Percentiles rank a stretch among this genome's conserved stretches.
Evolutionary conservation across 2,797 vertebrate genomes (phyloP).

Genomic region (Austrolebias charrua): DNA sequence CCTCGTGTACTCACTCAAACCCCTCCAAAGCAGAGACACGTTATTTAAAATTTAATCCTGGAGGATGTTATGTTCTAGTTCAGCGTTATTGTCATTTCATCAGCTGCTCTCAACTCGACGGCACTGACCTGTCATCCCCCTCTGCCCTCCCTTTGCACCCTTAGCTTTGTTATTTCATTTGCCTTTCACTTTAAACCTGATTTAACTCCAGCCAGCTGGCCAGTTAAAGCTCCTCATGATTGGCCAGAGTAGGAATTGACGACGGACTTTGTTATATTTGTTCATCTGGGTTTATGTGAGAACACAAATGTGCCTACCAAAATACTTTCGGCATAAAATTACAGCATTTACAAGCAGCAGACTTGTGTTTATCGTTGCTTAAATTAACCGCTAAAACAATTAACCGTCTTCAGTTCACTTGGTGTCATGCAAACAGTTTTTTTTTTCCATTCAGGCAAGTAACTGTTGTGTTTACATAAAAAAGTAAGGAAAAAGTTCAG

Average conservation of each 20-base stretch:
- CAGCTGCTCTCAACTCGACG: slow-evolving; percentile 9
- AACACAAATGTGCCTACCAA: not conserved
- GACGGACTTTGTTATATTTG: slow-evolving; percentile 34
- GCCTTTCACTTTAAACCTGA: slow-evolving; percentile 55
- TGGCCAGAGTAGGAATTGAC: slow-evolving; percentile 13
- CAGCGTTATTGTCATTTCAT: slow-evolving; percentile 19
- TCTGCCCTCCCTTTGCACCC: slow-evolving; percentile 39
- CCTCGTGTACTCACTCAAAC: slow-evolving; percentile 6
- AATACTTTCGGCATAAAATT: slow-evolving; percentile 2
- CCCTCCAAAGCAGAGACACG: slow-evolving; percentile 3
- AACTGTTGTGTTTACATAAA: slow-evolving; percentile 3
- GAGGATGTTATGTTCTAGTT: slow-evolving; percentile 24
- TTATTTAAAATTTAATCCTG: slow-evolving; percentile 11
- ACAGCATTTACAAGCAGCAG: slow-evolving; percentile 17
- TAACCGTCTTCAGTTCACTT: slow-evolving; percentile 3
- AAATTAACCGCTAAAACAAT: not conserved
- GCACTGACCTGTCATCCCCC: slow-evolving; percentile 28
- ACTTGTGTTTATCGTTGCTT: not conserved
- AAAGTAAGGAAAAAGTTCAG: not conserved
- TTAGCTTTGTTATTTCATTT: slow-evolving; percentile 41
- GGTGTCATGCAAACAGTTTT: slow-evolving; percentile 4
- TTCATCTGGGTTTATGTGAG: slow-evolving; percentile 8
- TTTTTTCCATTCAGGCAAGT: slow-evolving; percentile 6
- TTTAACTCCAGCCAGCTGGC: slow-evolving; percentile 50
- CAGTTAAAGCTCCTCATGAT: slow-evolving; percentile 22